Evolutionary conservation across 2,797 vertebrate genomes (phyloP).

Genomic region (Brotula barbata): DNA sequence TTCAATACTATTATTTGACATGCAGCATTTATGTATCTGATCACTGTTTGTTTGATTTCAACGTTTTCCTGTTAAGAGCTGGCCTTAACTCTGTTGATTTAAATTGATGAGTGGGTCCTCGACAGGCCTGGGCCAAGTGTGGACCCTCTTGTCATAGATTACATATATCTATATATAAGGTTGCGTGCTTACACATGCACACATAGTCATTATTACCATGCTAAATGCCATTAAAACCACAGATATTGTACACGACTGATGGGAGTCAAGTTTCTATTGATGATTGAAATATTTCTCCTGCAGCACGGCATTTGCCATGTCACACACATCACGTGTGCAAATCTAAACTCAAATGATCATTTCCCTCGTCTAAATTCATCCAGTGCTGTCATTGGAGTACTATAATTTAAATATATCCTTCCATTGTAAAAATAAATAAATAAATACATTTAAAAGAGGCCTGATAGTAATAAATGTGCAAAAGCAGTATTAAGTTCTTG

Average conservation of each 20-base stretch:
- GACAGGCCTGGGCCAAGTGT: conserved; percentile 69
- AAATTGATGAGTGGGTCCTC: conserved; percentile 69
- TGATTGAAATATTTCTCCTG: conserved; percentile 49
- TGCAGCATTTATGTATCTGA: conserved; percentile 72
- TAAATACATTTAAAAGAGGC: too few species aligned
- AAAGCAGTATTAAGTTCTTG: conserved; percentile 42
- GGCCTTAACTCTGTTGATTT: conserved; percentile 74
- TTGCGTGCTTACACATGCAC: conserved; percentile 63
- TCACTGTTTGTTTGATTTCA: conserved; percentile 67
- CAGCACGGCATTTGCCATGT: conserved; percentile 56
- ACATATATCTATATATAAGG: conserved; percentile 63
- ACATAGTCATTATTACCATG: conserved; percentile 61
- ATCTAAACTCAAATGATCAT: neutral
- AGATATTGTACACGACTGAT: conserved; percentile 48
- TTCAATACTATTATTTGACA: conserved; percentile 48
- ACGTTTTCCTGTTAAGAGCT: conserved; percentile 73
- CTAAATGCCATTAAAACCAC: conserved; percentile 64
- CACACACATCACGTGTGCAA: conserved; percentile 15
- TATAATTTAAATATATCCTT: conserved; percentile 80
- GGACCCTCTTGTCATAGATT: conserved; percentile 64
- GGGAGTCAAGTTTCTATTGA: conserved; percentile 52
- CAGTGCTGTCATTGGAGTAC: conserved; percentile 65
- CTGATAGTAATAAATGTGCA: conserved; percentile 76
- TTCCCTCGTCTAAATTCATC: conserved; percentile 10
- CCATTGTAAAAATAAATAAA: conserved; percentile 76